phyloP scores from a whole-genome alignment of 2,797 vertebrate genomes.

The Gymnoscopelus microlampas region DNA sequence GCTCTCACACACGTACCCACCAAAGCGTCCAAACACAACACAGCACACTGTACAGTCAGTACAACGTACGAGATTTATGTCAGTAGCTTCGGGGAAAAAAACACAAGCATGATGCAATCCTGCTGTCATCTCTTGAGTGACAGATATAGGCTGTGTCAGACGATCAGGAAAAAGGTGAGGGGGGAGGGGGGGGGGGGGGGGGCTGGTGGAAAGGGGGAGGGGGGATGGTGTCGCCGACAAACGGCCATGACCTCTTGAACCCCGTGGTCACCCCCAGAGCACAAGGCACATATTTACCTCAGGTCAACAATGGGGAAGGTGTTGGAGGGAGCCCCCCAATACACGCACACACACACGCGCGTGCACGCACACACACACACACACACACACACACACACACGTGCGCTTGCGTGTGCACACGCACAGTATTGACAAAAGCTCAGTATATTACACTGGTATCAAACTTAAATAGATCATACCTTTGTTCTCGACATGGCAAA shows the following conservation, averaged over 20 bases:
- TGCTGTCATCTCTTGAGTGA: slow-evolving; percentile 81
- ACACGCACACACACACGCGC: too few relatives aligned
- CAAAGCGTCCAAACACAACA: slow-evolving; percentile 27
- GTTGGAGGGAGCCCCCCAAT: slow-evolving; percentile 12
- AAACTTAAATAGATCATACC: slow-evolving; percentile 29
- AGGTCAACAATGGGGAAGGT: slow-evolving; percentile 67
- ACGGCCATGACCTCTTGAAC: slow-evolving; percentile 74
- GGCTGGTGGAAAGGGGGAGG: slow-evolving; percentile 64
- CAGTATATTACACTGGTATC: slow-evolving; percentile 17
- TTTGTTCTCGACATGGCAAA: not conserved
- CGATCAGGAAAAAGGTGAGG: slow-evolving; percentile 71
- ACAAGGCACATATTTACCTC: slow-evolving; percentile 72
- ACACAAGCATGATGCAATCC: slow-evolving; percentile 70
- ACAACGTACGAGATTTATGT: slow-evolving; percentile 61
- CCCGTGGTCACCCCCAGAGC: slow-evolving; percentile 74
- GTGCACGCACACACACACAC: too few relatives aligned
- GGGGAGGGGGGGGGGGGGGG: slow-evolving; percentile 64
- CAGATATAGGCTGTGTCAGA: slow-evolving; percentile 81
- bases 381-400: too few relatives aligned
- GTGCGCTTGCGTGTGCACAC: not conserved
- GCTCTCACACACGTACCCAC: slow-evolving; percentile 18
- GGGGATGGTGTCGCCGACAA: slow-evolving; percentile 77
- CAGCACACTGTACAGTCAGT: slow-evolving; percentile 34
- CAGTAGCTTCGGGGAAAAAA: slow-evolving; percentile 66
- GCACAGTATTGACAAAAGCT: slow-evolving; percentile 23